Percentiles rank a stretch among this genome's conserved stretches.
Conservation (phyloP, 2,888 invertebrate genomes). For the Cinara cedri region DNA sequence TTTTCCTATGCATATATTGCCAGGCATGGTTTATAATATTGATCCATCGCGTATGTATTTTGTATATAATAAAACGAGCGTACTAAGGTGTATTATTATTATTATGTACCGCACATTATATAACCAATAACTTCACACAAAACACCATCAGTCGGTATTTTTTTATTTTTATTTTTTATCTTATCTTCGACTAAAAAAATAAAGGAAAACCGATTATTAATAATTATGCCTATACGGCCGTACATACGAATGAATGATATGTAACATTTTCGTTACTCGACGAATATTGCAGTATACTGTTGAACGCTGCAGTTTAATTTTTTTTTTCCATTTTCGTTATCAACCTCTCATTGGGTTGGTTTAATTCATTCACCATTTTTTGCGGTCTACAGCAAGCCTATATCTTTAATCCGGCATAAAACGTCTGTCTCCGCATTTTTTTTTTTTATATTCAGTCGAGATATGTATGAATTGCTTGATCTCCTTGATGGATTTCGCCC, state of each 20-base stretch:
- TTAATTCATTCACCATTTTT: no score
- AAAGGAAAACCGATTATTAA: not conserved
- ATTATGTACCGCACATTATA: not conserved
- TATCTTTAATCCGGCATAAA: no score
- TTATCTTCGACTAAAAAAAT: not conserved
- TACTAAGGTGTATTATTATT: not conserved
- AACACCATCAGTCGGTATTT: not conserved
- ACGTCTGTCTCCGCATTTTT: no score
- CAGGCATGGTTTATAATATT: conserved; percentile 11
- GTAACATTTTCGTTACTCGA: not conserved
- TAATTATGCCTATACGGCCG: no score
- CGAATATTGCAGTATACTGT: not conserved
- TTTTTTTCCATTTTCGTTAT: no score
- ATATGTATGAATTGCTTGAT: no score
- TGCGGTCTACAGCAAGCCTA: no score
- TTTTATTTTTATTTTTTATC: conserved; percentile 7
- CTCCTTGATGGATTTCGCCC: no score
- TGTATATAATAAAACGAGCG: not conserved
- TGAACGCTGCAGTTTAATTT: no score
- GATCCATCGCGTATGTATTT: not conserved
- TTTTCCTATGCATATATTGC: not conserved
- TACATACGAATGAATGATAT: not conserved
- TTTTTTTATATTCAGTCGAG: no score
- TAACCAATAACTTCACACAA: conserved; percentile 1
- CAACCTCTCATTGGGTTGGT: no score